These are phyloP conservation scores for Sphaeramia orbicularis DNA, from an alignment of 2,797 vertebrate species.

Conservation along the genomic window DNA sequence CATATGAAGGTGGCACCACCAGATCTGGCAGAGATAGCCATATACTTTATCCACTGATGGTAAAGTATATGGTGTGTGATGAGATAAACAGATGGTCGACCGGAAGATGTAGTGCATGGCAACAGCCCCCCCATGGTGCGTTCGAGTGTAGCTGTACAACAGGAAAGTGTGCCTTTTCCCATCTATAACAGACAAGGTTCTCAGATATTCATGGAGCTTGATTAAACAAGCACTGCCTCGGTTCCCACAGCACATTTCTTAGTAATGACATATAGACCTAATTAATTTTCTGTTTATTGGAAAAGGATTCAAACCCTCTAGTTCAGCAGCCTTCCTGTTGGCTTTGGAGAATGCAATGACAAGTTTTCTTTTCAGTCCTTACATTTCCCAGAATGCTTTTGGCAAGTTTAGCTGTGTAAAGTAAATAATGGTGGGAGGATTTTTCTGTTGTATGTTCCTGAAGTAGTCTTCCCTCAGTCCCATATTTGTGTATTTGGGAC, in stretches of 20 bases:
- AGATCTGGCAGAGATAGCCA: constrained; percentile 14
- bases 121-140: not conserved
- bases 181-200: constrained; percentile 50
- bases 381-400: not conserved
- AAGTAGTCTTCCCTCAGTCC: constrained; percentile 19
- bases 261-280: constrained; percentile 56
- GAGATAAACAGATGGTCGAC: constrained; percentile 39
- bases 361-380: too few relatives aligned
- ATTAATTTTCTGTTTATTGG: constrained; percentile 54
- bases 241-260: constrained; percentile 49
- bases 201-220: constrained; percentile 58
- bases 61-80: not conserved
- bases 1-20: constrained; percentile 23
- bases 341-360: not conserved
- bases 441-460: not conserved
- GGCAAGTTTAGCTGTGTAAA: not conserved
- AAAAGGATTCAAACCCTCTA: constrained; percentile 19
- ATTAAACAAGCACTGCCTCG: constrained; percentile 53
- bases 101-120: constrained; percentile 5
- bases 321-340: constrained; percentile 8
- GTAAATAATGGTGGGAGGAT: too few relatives aligned
- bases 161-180: constrained; percentile 28
- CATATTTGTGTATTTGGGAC: too few relatives aligned
- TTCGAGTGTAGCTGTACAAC: constrained; percentile 29
- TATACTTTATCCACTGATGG: constrained; percentile 28